Percentiles rank a stretch among this genome's conserved stretches.
These are phyloP conservation scores for Apeltes quadracus DNA, from an alignment of 2,113 vertebrate species.

Conservation along the genomic window DNA sequence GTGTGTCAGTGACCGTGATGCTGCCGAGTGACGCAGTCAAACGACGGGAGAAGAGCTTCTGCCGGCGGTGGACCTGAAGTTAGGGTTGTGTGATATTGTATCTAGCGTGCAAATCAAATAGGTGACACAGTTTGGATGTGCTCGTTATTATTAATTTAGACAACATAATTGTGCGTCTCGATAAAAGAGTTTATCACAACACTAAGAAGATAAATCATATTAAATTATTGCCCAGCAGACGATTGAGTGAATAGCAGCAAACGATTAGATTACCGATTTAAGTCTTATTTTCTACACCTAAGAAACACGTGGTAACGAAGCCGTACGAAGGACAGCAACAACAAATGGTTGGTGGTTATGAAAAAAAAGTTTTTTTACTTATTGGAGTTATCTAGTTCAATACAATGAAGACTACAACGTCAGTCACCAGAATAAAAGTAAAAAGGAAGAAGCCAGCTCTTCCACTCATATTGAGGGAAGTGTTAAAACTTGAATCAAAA, in stretches of 20 bases:
- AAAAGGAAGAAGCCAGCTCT: background rate
- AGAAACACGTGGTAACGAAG: background rate
- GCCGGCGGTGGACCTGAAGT: background rate
- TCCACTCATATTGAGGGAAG: background rate
- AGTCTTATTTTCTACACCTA: background rate
- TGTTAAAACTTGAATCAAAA: background rate
- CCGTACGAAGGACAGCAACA: background rate
- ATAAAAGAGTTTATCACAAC: background rate
- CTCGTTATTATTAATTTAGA: background rate
- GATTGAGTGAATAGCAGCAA: background rate
- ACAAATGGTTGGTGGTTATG: background rate
- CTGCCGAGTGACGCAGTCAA: background rate
- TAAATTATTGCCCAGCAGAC: background rate
- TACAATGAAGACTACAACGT: background rate
- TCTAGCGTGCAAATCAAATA: no score
- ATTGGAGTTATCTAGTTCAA: background rate
- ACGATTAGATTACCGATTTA: background rate
- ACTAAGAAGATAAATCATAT: no score
- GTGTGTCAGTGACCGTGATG: slow-evolving; percentile 19
- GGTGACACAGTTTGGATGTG: background rate
- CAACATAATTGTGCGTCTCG: background rate
- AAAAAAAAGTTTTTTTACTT: slow-evolving; percentile 16
- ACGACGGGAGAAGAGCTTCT: background rate
- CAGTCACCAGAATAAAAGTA: background rate
- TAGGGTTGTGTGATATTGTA: background rate